phyloP scores from a whole-genome alignment of 2,888 invertebrate genomes.

The Drosophila leonis region DNA sequence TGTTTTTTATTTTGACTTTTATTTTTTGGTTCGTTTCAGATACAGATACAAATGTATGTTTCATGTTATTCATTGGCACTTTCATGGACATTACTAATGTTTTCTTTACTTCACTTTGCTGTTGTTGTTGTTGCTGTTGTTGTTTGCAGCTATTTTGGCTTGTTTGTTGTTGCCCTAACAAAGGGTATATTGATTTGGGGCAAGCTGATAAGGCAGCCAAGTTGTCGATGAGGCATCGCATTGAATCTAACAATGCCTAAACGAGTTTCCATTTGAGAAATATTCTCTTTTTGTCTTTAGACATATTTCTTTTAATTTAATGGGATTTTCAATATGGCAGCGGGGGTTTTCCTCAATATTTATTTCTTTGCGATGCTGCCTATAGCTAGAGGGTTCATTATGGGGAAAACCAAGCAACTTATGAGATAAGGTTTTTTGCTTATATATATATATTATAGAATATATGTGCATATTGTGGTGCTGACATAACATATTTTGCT shows the following conservation, averaged over 20 bases:
- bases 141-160: background rate
- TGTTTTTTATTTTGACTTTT: conserved; percentile 25
- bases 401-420: background rate
- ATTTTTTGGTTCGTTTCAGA: conserved; percentile 36
- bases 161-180: conserved; percentile 30
- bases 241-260: background rate
- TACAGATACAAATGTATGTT: conserved; percentile 74
- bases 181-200: conserved; percentile 16
- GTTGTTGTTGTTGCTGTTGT: conserved; percentile 4
- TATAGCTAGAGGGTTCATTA: background rate
- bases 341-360: background rate
- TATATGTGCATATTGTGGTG: background rate
- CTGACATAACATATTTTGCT: background rate
- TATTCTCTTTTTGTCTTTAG: background rate
- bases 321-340: background rate
- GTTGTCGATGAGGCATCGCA: background rate
- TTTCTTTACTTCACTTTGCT: conserved; percentile 13
- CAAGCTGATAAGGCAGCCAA: conserved; percentile 2
- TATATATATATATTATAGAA: background rate
- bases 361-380: background rate
- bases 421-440: background rate
- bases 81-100: conserved; percentile 75
- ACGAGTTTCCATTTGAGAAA: background rate
- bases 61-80: conserved; percentile 75
- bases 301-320: background rate